These are phyloP conservation scores for Coptodon rendalli DNA, from an alignment of 2,113 vertebrate species.

Conservation along the genomic window DNA sequence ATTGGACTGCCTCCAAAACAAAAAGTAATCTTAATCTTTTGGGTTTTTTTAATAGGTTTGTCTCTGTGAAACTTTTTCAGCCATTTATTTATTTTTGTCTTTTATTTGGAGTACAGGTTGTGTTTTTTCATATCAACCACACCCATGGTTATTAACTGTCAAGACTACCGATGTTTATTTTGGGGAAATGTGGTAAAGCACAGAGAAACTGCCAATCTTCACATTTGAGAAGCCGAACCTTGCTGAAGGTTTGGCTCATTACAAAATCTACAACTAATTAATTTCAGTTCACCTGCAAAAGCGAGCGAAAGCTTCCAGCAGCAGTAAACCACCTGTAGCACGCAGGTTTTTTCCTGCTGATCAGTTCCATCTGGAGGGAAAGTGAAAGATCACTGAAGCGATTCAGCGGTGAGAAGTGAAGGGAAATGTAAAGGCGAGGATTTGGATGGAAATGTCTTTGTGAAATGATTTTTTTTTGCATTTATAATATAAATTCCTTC, in stretches of 20 bases:
- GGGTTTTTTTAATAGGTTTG: neutral
- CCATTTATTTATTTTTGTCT: neutral
- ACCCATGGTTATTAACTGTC: neutral
- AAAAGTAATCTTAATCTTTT: neutral
- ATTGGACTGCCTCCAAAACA: neutral
- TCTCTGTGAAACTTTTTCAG: neutral
- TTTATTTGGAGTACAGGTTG: neutral
- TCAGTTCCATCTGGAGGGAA: neutral
- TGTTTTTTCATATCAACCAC: neutral
- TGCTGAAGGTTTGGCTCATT: neutral
- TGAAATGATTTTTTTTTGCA: neutral
- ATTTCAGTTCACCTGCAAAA: neutral
- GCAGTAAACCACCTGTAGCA: neutral
- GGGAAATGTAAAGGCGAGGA: neutral
- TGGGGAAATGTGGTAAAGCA: neutral
- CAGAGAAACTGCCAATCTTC: neutral
- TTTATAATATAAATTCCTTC: neutral
- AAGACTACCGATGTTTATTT: neutral
- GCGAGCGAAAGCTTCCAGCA: neutral
- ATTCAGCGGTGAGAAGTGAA: neutral
- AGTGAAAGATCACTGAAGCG: neutral
- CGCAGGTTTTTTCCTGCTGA: neutral
- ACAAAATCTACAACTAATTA: neutral
- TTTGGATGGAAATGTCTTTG: neutral
- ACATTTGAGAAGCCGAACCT: neutral